Conservation (phyloP, 2,113 vertebrate species). For the Eulemur macaco region DNA sequence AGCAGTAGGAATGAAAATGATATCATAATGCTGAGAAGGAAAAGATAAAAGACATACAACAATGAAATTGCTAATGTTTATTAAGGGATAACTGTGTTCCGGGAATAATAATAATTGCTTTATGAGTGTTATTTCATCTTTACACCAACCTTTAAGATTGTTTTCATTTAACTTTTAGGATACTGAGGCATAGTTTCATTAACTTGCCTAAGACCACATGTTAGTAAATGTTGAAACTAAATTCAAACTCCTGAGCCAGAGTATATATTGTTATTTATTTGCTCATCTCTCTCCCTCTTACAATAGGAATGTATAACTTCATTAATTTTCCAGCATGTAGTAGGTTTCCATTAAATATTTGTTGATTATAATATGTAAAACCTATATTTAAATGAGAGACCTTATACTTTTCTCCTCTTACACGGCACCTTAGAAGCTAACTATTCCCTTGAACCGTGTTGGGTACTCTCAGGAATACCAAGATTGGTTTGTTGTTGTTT, state of each 20-base stretch:
- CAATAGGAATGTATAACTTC: neutral
- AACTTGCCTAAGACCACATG: neutral
- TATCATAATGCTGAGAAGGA: neutral
- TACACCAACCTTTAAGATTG: slow-evolving; percentile 2
- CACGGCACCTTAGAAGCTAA: neutral
- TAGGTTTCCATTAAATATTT: slow-evolving; percentile 33
- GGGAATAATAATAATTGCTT: slow-evolving; percentile 4
- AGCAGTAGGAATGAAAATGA: slow-evolving; percentile 9
- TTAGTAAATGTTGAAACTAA: slow-evolving; percentile 18
- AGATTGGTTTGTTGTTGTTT: neutral
- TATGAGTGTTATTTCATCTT: slow-evolving; percentile 12
- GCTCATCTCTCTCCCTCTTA: neutral
- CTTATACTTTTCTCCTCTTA: neutral
- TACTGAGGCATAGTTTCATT: neutral
- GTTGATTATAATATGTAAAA: slow-evolving; percentile 14
- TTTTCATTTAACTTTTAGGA: slow-evolving; percentile 40
- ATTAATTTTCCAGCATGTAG: neutral
- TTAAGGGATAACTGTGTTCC: neutral
- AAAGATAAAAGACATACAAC: neutral
- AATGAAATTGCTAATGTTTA: neutral
- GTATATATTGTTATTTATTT: neutral
- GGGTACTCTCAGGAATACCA: neutral
- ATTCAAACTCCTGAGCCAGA: neutral
- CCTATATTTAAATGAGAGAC: neutral
- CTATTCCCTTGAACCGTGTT: neutral